These are phyloP conservation scores for Aporrectodea caliginosa DNA, from an alignment of 1,140 invertebrate species.

Conservation along the genomic window DNA sequence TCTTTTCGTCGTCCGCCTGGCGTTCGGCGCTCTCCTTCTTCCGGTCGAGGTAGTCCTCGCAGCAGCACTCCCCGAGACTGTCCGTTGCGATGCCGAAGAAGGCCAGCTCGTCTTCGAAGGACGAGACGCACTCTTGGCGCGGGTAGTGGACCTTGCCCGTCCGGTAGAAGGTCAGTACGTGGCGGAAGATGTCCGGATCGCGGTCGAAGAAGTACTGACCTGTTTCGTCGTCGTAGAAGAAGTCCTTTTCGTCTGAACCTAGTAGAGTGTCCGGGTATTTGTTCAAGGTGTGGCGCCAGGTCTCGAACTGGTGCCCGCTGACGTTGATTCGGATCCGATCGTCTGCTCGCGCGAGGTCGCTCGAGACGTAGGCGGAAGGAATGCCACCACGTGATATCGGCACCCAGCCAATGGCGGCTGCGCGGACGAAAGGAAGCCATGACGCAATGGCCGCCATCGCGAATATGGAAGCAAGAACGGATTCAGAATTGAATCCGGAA, in stretches of 20 bases:
- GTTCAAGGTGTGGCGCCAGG: constrained; percentile 96
- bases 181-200: constrained; percentile 95
- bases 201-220: constrained; percentile 99
- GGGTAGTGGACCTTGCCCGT: constrained; percentile 98
- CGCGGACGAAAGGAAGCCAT: constrained; percentile 95
- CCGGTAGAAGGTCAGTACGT: constrained; percentile 97
- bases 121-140: constrained; percentile 96
- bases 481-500: too few relatives aligned
- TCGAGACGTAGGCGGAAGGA: neutral
- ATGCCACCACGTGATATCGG: constrained; percentile 31
- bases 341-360: neutral
- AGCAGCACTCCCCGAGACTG: constrained; percentile 96
- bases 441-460: constrained; percentile 61
- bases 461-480: too few relatives aligned
- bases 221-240: constrained; percentile 97
- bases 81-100: constrained; percentile 99
- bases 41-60: constrained; percentile 96
- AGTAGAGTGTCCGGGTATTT: constrained; percentile 98
- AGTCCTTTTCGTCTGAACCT: constrained; percentile 97
- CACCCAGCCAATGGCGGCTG: constrained; percentile 85
- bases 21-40: constrained; percentile 97
- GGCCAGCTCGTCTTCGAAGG: constrained; percentile 97
- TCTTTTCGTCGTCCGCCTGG: constrained; percentile 97
- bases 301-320: constrained; percentile 85
- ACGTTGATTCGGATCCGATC: constrained; percentile 57